Base-by-base conservation (phyloP, 2,888 invertebrate species). In the Epirrhoe tristata region DNA sequence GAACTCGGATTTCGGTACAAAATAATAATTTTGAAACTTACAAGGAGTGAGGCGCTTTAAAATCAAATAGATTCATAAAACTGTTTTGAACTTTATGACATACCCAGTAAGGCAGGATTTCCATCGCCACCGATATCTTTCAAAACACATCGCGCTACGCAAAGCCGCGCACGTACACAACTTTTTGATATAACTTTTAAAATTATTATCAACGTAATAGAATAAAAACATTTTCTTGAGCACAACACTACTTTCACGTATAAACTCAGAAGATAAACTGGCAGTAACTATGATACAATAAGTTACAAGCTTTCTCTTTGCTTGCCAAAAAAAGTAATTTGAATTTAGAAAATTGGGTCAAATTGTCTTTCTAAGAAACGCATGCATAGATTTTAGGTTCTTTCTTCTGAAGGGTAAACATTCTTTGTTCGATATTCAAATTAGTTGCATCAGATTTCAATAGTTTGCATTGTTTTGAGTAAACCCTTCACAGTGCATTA, bases 331-430 rank as follows among this genome's bases (percentile, higher is more conserved):
- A 93, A 91, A 87, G 86, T 89, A 79, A 91, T 93, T 93, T 93
- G 88, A 92, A 93, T 93, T 88, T 86, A 85, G 85, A 88, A 89
- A 91, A 90, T 85, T 91, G 88, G 90, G 87, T 84, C 88, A 89
- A 73, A 72, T 70, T 70, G 78, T 77, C 80, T 81, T 90, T 91
- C 91, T 85, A 76, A 77, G 91, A 90, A 90, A 69, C 75, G 76
- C 69, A 70, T 78, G 83, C 80, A 79, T 79, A 81, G 73, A 69
- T 76, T 80, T 77, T 61, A 57, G 39, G 43, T 53, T 63, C 52
- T 54, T 67, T 70, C 61, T 73, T 74, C 34, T 67, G 55, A 58
- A 58, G 51, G 63, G 39, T 68, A 73, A 70, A 74, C 71, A 74
- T 43, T 55, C 66, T 69, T 69, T 76, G 73, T 76, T 71, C 64